These are phyloP conservation scores for Pachyseris speciosa DNA, from an alignment of 64 coral and sea anemone species.

Conservation along the genomic window DNA sequence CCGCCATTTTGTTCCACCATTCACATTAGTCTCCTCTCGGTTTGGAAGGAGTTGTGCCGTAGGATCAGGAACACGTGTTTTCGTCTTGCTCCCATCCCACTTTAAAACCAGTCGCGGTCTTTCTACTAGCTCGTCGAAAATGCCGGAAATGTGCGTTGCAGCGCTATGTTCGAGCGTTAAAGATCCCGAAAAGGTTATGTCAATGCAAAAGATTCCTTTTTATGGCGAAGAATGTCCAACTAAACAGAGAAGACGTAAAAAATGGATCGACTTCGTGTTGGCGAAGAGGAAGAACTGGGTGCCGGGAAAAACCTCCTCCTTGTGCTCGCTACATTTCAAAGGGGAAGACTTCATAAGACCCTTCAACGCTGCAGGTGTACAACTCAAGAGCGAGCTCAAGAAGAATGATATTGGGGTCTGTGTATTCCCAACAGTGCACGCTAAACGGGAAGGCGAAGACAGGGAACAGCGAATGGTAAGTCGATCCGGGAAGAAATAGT, in stretches of 20 bases:
- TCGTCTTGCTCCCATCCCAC: no score
- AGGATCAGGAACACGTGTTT: no score
- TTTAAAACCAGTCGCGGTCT: neutral
- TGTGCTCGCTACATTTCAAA: neutral
- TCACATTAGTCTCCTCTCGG: no score
- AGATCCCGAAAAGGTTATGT: neutral
- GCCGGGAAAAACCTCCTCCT: neutral
- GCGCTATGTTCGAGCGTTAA: neutral
- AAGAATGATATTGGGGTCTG: neutral
- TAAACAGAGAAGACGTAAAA: neutral
- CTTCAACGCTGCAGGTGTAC: neutral
- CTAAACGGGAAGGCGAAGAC: neutral
- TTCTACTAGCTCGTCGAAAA: neutral
- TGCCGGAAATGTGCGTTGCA: neutral
- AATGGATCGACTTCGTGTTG: neutral
- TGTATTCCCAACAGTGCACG: neutral
- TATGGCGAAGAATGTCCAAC: neutral
- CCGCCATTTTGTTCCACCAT: no score
- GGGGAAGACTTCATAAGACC: neutral
- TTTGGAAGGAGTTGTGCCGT: no score
- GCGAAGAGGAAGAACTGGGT: neutral
- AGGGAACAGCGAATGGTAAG: no score
- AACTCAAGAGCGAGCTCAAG: neutral
- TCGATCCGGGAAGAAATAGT: no score
- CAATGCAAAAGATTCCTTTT: neutral